These are phyloP conservation scores for Macrosoma leucophasiata DNA, from an alignment of 2,888 invertebrate species.

Conservation along the genomic window DNA sequence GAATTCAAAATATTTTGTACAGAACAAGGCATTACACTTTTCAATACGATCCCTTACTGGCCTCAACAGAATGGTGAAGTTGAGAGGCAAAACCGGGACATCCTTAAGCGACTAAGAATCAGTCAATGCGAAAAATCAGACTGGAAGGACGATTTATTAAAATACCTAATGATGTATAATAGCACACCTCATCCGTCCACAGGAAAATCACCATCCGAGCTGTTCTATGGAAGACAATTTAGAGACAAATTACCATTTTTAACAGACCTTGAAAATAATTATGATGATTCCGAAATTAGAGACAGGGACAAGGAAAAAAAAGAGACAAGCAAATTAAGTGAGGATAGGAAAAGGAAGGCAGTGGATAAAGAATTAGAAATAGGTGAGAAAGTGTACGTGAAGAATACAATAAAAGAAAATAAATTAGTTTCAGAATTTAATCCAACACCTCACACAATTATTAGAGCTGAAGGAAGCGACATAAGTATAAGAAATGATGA, in stretches of 20 bases:
- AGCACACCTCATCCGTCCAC: slow-evolving; percentile 33
- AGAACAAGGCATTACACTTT: slow-evolving; percentile 7
- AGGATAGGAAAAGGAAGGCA: slow-evolving; percentile 13
- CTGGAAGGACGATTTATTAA: slow-evolving; percentile 5
- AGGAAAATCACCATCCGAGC: slow-evolving; percentile 27
- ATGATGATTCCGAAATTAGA: slow-evolving; percentile 14
- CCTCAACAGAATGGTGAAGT: slow-evolving; percentile 22
- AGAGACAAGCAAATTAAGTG: slow-evolving; percentile 21
- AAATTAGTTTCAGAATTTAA: slow-evolving; percentile 19
- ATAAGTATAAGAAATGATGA: slow-evolving; percentile 14
- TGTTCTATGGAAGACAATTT: slow-evolving; percentile 21
- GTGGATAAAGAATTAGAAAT: slow-evolving; percentile 7
- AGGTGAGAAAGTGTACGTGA: slow-evolving; percentile 24
- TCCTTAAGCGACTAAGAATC: slow-evolving; percentile 19
- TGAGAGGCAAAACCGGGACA: slow-evolving; percentile 19
- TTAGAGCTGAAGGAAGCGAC: slow-evolving; percentile 12
- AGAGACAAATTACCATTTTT: slow-evolving; percentile 28
- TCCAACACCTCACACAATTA: slow-evolving; percentile 17
- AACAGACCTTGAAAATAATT: slow-evolving; percentile 6
- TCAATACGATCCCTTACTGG: slow-evolving; percentile 24
- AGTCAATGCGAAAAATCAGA: slow-evolving; percentile 8
- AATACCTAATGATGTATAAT: slow-evolving; percentile 31
- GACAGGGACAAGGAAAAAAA: slow-evolving; percentile 19
- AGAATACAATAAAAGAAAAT: slow-evolving; percentile 15
- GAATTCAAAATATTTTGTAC: slow-evolving; percentile 5